Conservation (phyloP, 2,797 vertebrate species). For the Catostomus latipinnis region DNA sequence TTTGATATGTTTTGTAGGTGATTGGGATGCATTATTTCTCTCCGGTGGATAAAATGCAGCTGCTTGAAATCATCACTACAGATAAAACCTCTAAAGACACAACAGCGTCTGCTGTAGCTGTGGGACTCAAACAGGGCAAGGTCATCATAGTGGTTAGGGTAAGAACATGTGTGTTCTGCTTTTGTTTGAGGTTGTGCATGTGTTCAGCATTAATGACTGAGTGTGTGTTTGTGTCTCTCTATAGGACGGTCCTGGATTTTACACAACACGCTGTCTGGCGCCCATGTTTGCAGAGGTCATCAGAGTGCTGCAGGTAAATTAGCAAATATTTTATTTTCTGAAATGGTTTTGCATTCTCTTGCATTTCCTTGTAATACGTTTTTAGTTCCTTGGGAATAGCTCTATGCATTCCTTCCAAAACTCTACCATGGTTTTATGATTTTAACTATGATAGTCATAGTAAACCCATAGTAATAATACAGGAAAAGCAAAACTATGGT, state of each 20-base stretch:
- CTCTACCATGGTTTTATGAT: too few species aligned
- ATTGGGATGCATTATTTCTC: constrained; percentile 90
- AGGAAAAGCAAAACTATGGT: too few species aligned
- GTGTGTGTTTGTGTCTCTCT: neutral
- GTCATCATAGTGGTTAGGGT: constrained; percentile 85
- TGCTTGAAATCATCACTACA: constrained; percentile 86
- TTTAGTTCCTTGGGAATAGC: too few species aligned
- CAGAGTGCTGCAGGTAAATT: constrained; percentile 79
- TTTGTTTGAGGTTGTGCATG: too few species aligned
- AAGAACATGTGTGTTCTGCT: constrained; percentile 3
- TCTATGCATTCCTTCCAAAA: too few species aligned
- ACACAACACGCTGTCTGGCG: constrained; percentile 83
- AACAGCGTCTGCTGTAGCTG: constrained; percentile 75
- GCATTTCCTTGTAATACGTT: too few species aligned
- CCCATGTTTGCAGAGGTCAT: constrained; percentile 84
- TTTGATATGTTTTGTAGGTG: constrained; percentile 71
- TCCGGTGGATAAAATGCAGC: constrained; percentile 88
- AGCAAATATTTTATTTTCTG: too few species aligned
- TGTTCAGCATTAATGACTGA: neutral
- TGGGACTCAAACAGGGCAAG: constrained; percentile 88
- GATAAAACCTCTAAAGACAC: constrained; percentile 86
- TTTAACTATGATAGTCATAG: too few species aligned
- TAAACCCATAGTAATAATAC: too few species aligned
- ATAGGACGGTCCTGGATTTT: constrained; percentile 89
- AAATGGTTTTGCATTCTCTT: too few species aligned